These are phyloP conservation scores for Chauna torquata DNA, from an alignment of 2,113 vertebrate species.

Conservation along the genomic window DNA sequence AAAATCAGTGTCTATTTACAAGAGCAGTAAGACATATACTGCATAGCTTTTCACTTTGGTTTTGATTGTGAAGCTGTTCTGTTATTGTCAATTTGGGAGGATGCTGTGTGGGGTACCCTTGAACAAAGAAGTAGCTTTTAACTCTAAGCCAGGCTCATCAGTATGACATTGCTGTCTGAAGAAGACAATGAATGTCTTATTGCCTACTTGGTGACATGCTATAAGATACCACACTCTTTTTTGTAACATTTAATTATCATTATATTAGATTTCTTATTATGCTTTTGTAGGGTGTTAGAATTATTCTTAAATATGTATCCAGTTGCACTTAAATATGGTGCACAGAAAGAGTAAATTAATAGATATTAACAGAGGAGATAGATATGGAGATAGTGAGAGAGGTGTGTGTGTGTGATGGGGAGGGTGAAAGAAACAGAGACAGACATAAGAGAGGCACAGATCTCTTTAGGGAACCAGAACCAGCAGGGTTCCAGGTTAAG, in stretches of 20 bases:
- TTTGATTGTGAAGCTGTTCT: background rate
- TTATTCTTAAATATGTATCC: background rate
- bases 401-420: accelerated
- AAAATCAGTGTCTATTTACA: background rate
- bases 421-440: background rate
- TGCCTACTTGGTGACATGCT: background rate
- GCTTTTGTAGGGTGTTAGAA: background rate
- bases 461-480: background rate
- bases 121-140: background rate
- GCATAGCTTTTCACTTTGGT: background rate
- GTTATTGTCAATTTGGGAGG: background rate
- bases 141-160: background rate
- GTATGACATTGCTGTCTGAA: background rate
- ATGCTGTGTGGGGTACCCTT: background rate
- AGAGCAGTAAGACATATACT: background rate
- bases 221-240: background rate
- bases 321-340: background rate
- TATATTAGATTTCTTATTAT: background rate
- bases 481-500: background rate
- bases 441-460: background rate
- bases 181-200: background rate
- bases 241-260: background rate
- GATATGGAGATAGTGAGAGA: background rate
- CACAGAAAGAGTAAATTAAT: background rate
- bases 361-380: background rate